These are phyloP conservation scores for Montipora foliosa DNA, from an alignment of 64 coral and sea anemone species.

Conservation along the genomic window DNA sequence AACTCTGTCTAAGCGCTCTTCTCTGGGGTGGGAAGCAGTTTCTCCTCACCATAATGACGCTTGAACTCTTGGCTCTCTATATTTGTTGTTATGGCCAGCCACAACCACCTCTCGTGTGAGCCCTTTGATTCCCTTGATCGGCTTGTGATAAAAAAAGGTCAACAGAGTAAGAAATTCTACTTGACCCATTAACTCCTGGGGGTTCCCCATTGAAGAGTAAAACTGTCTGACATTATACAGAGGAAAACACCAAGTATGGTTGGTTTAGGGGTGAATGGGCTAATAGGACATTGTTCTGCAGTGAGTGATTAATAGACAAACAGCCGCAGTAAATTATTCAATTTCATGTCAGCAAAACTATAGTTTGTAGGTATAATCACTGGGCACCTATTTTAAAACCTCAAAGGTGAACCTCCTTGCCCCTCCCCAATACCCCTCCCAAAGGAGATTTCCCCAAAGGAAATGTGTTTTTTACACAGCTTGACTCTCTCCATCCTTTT, in stretches of 20 bases:
- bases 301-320: not conserved
- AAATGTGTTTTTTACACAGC: no score
- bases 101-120: constrained; percentile 62
- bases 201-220: not conserved
- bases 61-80: constrained; percentile 23
- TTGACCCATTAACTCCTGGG: not conserved
- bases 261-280: no score
- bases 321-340: not conserved
- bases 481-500: no score
- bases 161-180: not conserved
- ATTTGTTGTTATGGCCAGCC: constrained; percentile 11
- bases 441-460: no score
- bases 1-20: constrained; percentile 56
- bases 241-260: not conserved
- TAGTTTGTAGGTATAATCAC: not conserved
- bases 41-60: not conserved
- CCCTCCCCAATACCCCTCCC: no score
- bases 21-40: not conserved
- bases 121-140: constrained; percentile 64
- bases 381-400: no score
- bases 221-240: not conserved
- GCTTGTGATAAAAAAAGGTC: constrained; percentile 4
- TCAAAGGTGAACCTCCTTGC: no score
- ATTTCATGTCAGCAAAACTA: not conserved
- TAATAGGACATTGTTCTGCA: not conserved